Evolutionary conservation across 2,888 invertebrate genomes (phyloP), one percentile per base, ranked within the genome.

Genomic region (Choreutis nemorana): DNA sequence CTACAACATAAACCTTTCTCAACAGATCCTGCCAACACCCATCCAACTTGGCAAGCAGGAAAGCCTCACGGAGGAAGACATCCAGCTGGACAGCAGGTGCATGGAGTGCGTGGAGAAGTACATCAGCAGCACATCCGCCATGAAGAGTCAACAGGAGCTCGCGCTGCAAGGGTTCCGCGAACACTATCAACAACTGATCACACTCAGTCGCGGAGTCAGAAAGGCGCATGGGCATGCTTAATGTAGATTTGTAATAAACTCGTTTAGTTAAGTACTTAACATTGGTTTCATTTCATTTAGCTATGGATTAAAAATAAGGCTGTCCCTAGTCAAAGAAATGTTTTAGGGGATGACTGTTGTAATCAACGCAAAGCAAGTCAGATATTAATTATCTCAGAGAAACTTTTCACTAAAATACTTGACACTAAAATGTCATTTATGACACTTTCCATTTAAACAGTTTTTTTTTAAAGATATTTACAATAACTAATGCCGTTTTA

Each of bases 91-190:
- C 46, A 81, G 80, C 26, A 61, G 81, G 39, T 81, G 83, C 35
- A 36, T 83, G 1, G 71, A 81, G 26, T 81, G 83, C 39, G 63
- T 90, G 28, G 82, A 86, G 40, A 68, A 77, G 33, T 91, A 85
- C 52, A 83, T 87, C 8, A 57, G 71, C 8, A 65, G 77, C 15
- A 83, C 84, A 46, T 83, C 89, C 0, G 54, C 82, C 1, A 87
- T 86, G 60, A 87, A 84, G 57, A 83, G 83, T 3, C 85, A 86
- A 33, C 78, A 91, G 23, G 86, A 87, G 44, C 55, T 89, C 25
- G 86, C 89, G 0, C 50, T 91, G n/a, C 87, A 89, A 53, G 83
- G 87, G 3, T 85, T 86, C 42, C 83, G 84, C 44, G 89, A 90
- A 50, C 47, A 84, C n/a, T 81, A 82, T 40, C 80, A 82, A 22